These are phyloP conservation scores for Stigmatopora argus DNA, from an alignment of 2,113 vertebrate species.

Conservation along the genomic window DNA sequence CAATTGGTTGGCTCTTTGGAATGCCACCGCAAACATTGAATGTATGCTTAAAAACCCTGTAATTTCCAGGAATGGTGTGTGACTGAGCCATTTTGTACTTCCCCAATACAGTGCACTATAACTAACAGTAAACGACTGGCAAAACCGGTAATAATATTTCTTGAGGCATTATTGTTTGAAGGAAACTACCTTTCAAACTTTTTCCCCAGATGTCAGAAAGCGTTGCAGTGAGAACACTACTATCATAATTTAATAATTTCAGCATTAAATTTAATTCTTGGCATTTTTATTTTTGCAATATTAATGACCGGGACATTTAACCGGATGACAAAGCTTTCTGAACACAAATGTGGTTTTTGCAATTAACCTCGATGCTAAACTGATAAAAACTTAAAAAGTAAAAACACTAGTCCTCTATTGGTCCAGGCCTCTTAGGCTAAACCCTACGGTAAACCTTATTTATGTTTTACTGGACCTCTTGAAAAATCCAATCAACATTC, in stretches of 20 bases:
- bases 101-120: no score
- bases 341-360: slow-evolving; percentile 7
- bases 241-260: slow-evolving; percentile 44
- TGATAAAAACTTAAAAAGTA: not conserved
- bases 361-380: not conserved
- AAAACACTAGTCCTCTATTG: not conserved
- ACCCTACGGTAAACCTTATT: not conserved
- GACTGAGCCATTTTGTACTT: no score
- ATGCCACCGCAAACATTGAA: slow-evolving; percentile 12
- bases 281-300: slow-evolving; percentile 48
- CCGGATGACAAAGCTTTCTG: slow-evolving; percentile 2
- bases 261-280: slow-evolving; percentile 11
- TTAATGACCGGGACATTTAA: slow-evolving; percentile 45
- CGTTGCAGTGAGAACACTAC: slow-evolving; percentile 16
- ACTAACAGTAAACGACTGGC: no score
- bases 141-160: no score
- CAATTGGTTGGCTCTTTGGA: not conserved
- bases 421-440: not conserved
- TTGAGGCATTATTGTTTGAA: no score
- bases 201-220: slow-evolving; percentile 12
- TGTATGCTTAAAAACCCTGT: not conserved
- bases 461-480: slow-evolving; percentile 1
- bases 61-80: no score
- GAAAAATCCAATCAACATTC: not conserved
- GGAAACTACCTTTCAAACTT: no score